Conservation (phyloP, 2,797 vertebrate species). For the Picus viridis region DNA sequence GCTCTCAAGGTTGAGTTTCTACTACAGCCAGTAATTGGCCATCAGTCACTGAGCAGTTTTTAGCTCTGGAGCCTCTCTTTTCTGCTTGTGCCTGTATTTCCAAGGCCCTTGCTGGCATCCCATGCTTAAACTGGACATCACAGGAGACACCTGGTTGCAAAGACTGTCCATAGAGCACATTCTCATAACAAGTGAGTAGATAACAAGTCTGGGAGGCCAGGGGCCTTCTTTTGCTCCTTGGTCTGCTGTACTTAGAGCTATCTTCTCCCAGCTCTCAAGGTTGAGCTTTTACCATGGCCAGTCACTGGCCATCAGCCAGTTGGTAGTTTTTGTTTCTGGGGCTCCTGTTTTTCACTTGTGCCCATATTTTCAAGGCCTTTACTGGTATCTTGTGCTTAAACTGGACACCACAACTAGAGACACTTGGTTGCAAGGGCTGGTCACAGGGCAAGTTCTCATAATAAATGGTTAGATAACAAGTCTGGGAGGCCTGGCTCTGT, state of each 20-base stretch:
- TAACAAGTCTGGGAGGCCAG: background rate
- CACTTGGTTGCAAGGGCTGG: background rate
- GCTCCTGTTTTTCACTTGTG: background rate
- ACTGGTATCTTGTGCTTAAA: background rate
- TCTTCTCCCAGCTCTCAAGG: background rate
- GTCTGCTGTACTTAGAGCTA: background rate
- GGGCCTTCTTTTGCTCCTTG: background rate
- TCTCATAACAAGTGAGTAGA: background rate
- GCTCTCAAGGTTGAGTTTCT: background rate
- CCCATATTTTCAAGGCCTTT: background rate
- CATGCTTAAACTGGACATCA: background rate
- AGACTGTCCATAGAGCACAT: background rate
- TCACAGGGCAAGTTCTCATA: background rate
- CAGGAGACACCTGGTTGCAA: background rate
- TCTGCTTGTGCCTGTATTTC: background rate
- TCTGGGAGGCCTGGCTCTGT: background rate
- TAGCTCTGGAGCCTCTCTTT: background rate
- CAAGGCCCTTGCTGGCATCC: slow-evolving; percentile 5
- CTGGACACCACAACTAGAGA: background rate
- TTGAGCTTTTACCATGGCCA: background rate
- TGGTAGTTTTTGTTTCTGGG: background rate
- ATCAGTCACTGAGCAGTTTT: background rate
- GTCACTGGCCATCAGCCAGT: background rate
- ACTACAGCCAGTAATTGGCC: background rate
- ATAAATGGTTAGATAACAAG: background rate